Percentiles rank a stretch among this genome's conserved stretches.
Evolutionary conservation across 2,113 vertebrate genomes (phyloP).

Genomic region (Enhydra lutris): DNA sequence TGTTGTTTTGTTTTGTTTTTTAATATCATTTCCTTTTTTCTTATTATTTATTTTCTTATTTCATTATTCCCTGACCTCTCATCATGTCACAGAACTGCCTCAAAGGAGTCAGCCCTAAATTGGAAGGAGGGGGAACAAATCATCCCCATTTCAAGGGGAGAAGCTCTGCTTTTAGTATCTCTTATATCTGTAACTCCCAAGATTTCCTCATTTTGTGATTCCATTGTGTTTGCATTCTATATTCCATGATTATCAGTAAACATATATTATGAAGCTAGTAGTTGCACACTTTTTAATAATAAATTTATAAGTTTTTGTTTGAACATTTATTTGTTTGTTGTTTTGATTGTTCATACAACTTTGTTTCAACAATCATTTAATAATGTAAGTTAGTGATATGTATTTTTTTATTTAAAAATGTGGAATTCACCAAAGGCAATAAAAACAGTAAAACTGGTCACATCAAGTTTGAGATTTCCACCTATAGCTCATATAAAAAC

Average conservation of each 20-base stretch:
- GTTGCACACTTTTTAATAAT: not conserved
- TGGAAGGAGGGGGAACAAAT: rapidly evolving
- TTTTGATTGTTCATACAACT: not conserved
- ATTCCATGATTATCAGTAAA: not conserved
- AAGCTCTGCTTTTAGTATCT: not conserved
- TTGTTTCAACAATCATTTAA: not conserved
- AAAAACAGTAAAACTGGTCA: not conserved
- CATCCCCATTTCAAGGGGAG: not conserved
- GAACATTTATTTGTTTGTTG: not conserved
- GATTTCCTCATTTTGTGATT: not conserved
- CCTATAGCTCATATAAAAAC: not conserved
- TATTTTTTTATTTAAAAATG: not conserved
- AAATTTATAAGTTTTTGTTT: not conserved
- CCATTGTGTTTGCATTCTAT: not conserved
- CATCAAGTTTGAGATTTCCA: not conserved
- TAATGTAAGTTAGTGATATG: not conserved
- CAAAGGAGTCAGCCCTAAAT: not conserved
- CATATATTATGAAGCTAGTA: not conserved
- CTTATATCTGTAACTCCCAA: not conserved
- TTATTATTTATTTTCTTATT: not conserved
- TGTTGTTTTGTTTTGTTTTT: not conserved
- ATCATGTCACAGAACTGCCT: not conserved
- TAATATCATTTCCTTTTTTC: not conserved
- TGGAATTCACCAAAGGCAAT: not conserved
- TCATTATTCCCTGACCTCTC: not conserved